Evolutionary conservation across 2,113 vertebrate genomes (phyloP).

Genomic region (Pelecanoides urinatrix): DNA sequence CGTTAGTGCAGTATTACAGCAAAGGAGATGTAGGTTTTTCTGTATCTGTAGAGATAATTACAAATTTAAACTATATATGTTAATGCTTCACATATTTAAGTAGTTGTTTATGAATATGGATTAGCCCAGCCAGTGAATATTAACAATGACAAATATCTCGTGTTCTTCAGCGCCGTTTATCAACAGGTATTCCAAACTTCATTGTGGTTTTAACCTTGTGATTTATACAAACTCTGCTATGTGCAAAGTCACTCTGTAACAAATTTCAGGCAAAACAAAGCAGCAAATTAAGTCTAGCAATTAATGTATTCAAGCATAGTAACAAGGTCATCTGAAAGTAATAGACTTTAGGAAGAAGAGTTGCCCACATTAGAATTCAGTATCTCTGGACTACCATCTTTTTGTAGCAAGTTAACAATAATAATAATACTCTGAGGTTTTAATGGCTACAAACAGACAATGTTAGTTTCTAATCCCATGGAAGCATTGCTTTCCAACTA

Average conservation of each 20-base stretch:
- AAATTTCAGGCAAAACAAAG: background rate
- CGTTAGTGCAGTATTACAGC: background rate
- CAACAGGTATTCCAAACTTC: slow-evolving; percentile 34
- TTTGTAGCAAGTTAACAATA: background rate
- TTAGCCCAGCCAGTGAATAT: background rate
- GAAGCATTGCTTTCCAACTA: background rate
- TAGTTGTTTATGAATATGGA: slow-evolving; percentile 43
- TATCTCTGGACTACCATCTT: background rate
- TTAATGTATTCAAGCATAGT: background rate
- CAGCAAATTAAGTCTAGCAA: background rate
- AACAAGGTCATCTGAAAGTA: slow-evolving; percentile 19
- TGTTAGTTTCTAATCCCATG: background rate
- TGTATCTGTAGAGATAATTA: background rate
- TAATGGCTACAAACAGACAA: background rate
- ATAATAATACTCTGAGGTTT: background rate
- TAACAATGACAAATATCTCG: slow-evolving; percentile 1
- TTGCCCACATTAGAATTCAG: background rate
- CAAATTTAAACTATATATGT: background rate
- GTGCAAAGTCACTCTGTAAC: background rate
- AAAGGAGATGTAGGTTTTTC: background rate
- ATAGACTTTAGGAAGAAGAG: background rate
- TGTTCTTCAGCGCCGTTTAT: background rate
- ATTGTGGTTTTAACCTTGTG: background rate
- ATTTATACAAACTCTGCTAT: background rate
- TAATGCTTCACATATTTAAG: slow-evolving; percentile 4